phyloP scores from a whole-genome alignment of 2,888 invertebrate genomes.

The Tetragonula carbonaria region DNA sequence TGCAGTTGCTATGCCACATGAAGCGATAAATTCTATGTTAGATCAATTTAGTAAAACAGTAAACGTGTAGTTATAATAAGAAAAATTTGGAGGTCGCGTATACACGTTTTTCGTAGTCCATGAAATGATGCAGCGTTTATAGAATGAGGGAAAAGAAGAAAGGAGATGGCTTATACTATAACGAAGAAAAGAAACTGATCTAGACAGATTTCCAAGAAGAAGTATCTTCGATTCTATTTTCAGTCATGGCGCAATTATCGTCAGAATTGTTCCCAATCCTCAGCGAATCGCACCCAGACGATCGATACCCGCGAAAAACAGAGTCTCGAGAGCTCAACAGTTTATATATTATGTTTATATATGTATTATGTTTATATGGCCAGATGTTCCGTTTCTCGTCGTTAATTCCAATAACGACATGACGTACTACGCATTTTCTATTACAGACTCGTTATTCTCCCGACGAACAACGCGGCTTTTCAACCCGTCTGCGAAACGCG shows the following conservation, averaged over 20 bases:
- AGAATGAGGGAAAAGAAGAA: too few relatives aligned
- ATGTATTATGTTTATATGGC: not conserved
- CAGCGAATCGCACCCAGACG: not conserved
- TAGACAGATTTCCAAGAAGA: not conserved
- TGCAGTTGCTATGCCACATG: too few relatives aligned
- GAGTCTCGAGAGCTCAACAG: not conserved
- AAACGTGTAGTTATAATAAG: too few relatives aligned
- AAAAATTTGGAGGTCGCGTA: too few relatives aligned
- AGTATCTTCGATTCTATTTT: not conserved
- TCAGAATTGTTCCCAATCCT: not conserved
- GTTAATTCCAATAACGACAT: conserved; percentile 47
- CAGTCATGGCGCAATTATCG: not conserved
- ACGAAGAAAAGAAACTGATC: not conserved
- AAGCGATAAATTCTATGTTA: too few relatives aligned
- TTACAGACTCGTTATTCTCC: conserved; percentile 54
- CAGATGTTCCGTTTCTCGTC: conserved; percentile 1
- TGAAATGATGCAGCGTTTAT: not conserved
- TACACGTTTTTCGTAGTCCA: too few relatives aligned
- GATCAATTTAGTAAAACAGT: too few relatives aligned
- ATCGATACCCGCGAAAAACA: not conserved
- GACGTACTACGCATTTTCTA: conserved; percentile 41
- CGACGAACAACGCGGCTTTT: conserved; percentile 51
- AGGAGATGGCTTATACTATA: not conserved
- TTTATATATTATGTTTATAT: not conserved
- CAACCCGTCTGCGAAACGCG: conserved; percentile 52